phyloP scores from a whole-genome alignment of 2,113 vertebrate genomes.

The Erythrocercus mccallii region DNA sequence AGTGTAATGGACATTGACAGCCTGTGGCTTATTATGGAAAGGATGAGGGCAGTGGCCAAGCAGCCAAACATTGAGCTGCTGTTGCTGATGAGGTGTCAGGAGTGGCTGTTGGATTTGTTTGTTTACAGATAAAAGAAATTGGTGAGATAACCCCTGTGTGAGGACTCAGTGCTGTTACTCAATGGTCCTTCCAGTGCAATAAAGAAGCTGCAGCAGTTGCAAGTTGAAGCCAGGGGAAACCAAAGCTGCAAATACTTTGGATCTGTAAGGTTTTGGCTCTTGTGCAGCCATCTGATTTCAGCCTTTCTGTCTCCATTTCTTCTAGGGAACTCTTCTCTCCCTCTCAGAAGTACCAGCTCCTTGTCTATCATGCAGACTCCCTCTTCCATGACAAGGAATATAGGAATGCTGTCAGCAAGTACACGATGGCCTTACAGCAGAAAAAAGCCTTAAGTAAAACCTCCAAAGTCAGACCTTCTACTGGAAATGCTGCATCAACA shows the following conservation, averaged over 20 bases:
- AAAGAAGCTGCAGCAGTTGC: not conserved
- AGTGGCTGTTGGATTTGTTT: not conserved
- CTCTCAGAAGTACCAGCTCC: constrained; percentile 95
- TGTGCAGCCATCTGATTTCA: not conserved
- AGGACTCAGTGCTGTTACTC: not conserved
- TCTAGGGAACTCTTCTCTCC: constrained; percentile 91
- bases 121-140: not conserved
- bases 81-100: not conserved
- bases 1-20: not conserved
- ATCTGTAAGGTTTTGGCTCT: not conserved
- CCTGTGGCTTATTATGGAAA: not conserved
- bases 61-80: not conserved
- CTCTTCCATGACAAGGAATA: constrained; percentile 99
- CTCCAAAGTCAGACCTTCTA: constrained; percentile 94
- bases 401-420: constrained; percentile 96
- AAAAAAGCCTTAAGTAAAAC: constrained; percentile 98
- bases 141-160: not conserved
- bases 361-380: constrained; percentile 95
- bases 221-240: not conserved
- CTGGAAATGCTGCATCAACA: constrained; percentile 86
- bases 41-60: not conserved
- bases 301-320: not conserved
- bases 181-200: not conserved
- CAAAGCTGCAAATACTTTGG: not conserved
- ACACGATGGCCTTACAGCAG: constrained; percentile 96